phyloP scores from a whole-genome alignment of 2,888 invertebrate genomes.

The Rotaria macrura region DNA sequence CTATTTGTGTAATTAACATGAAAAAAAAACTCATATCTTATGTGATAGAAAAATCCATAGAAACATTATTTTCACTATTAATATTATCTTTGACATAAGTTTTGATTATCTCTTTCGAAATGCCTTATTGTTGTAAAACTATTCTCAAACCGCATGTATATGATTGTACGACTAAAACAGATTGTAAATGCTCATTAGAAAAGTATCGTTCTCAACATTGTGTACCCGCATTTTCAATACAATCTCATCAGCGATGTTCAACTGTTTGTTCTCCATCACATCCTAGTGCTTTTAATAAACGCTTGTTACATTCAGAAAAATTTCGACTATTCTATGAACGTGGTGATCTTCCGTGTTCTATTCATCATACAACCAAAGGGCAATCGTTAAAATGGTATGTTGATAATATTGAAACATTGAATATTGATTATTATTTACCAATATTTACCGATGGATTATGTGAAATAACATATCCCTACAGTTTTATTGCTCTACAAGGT shows the following conservation, averaged over 20 bases:
- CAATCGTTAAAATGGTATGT: background rate
- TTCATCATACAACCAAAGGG: background rate
- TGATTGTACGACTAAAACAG: background rate
- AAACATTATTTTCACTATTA: too few species aligned
- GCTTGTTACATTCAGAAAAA: background rate
- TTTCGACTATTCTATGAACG: constrained; percentile 9
- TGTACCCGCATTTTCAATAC: background rate
- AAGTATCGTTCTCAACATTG: background rate
- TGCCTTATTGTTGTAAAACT: background rate
- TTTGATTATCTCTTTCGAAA: background rate
- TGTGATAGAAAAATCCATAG: background rate
- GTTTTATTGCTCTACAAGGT: constrained; percentile 12
- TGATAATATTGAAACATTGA: background rate
- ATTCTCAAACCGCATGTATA: background rate
- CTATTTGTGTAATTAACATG: too few species aligned
- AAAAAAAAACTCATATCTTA: too few species aligned
- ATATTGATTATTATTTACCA: constrained; percentile 11
- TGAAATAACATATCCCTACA: constrained; percentile 3
- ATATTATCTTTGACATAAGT: background rate
- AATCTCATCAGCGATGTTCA: background rate
- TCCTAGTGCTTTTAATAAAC: background rate
- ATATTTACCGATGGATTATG: constrained; percentile 13
- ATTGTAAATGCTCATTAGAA: background rate
- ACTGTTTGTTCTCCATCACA: background rate
- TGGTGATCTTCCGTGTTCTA: constrained; percentile 15